Base-by-base conservation (phyloP, 2,888 invertebrate species). In the Andrena bucephala region DNA sequence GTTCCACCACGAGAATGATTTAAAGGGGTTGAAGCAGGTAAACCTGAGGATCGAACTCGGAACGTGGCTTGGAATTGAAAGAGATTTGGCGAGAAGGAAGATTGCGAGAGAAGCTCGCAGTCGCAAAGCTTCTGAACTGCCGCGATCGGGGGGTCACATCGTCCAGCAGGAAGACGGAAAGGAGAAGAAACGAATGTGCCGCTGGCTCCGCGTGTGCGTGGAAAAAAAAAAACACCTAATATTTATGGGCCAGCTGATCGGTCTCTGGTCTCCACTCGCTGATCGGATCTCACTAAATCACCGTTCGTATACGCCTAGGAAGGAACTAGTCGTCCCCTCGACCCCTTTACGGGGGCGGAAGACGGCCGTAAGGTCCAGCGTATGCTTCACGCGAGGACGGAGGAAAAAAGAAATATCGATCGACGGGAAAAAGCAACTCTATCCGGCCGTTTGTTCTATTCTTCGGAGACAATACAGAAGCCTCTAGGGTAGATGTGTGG, bases 231-330 rank as follows among this genome's bases (percentile, higher is more conserved):
- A 87, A 85, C 87, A 86, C 87, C 87, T 89, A 87, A 91, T 92
- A 92, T 92, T 92, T 92, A 92, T 92, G 89, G 90, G 90, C 89
- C 85, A 85, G 85, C 89, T 92, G 92, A 92, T 92, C 89, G 89
- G 89, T 87, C 86, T 82, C 87, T 82, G 86, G 85, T 80, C 85
- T 84, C 88, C 82, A 83, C 81, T 84, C 86, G 85, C 72, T 83
- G 90, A 92, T 92, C 91, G 90, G 86, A 87, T 89, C 90, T 87
- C 89, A 82, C 85, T 89, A 90, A 91, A 90, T 90, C 90, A 90
- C 90, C 71, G 83, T 48, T 59, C 76, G 88, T 86, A 67, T 86
- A 90, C 89, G 91, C 90, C 90, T 91, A 90, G 90, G 88, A 89
- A 90, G 89, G 88, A 90, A 91, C 90, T 85, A 84, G 80, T 66